Evolutionary conservation across 2,797 vertebrate species (phyloP).

Genomic region (Ctenopoma kingsleyae): DNA sequence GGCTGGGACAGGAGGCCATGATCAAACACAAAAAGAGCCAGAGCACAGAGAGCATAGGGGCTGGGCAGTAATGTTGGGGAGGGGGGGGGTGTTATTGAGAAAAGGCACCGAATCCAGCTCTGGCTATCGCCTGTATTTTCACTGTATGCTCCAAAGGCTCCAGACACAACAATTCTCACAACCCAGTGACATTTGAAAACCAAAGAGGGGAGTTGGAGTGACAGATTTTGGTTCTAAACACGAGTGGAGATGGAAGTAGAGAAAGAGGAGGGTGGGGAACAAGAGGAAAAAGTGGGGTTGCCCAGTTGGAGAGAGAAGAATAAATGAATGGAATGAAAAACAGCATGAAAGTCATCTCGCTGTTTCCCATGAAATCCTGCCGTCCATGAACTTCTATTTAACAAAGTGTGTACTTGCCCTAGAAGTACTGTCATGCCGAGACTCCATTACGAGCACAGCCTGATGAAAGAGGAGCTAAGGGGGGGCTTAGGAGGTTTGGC

Average conservation of each 20-base stretch:
- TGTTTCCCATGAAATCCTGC: slow-evolving; percentile 79
- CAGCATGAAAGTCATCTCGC: slow-evolving; percentile 45
- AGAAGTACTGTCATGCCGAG: slow-evolving; percentile 60
- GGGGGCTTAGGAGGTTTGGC: slow-evolving; percentile 63
- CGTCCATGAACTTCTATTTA: slow-evolving; percentile 49
- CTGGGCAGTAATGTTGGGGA: slow-evolving; percentile 3
- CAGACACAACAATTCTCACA: slow-evolving; percentile 74
- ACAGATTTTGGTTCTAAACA: slow-evolving; percentile 11
- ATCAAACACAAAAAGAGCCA: slow-evolving; percentile 70
- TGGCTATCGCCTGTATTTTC: slow-evolving; percentile 49
- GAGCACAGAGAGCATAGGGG: slow-evolving; percentile 23
- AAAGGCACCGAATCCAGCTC: slow-evolving; percentile 35
- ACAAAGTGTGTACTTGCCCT: slow-evolving; percentile 57
- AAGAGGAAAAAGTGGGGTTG: neutral
- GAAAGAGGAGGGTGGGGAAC: neutral
- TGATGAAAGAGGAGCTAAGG: slow-evolving; percentile 80
- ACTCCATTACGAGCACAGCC: slow-evolving; percentile 75
- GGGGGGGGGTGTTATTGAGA: slow-evolving; percentile 15
- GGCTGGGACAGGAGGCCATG: slow-evolving; percentile 72
- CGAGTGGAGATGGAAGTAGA: slow-evolving; percentile 15
- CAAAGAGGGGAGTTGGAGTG: slow-evolving; percentile 4
- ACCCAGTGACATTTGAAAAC: slow-evolving; percentile 45
- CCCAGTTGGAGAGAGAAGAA: slow-evolving; percentile 26
- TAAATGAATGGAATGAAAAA: slow-evolving; percentile 53
- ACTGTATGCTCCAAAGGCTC: slow-evolving; percentile 65